These are phyloP conservation scores for Myotis daubentonii DNA, from an alignment of 2,797 vertebrate genomes.

Conservation along the genomic window DNA sequence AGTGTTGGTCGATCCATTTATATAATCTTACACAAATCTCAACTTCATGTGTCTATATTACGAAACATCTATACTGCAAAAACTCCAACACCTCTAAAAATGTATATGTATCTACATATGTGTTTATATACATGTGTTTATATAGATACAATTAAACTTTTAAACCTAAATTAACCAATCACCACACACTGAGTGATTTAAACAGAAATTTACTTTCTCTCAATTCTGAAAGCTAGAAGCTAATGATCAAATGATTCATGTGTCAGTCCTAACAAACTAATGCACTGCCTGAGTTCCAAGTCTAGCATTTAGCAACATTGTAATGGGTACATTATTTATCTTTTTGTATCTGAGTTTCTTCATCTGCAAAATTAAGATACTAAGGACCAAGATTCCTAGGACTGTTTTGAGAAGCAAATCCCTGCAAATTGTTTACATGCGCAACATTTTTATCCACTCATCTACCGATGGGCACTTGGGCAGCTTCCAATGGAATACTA, in stretches of 20 bases:
- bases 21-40: neutral
- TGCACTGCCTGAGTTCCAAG: neutral
- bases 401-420: neutral
- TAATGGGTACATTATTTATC: neutral
- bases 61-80: neutral
- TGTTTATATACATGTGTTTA: neutral
- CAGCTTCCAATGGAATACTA: neutral
- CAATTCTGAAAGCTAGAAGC: no score
- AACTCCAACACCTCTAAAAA: neutral
- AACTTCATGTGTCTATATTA: neutral
- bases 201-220: no score
- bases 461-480: neutral
- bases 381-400: neutral
- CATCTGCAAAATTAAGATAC: neutral
- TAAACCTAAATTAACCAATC: neutral
- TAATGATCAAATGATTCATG: no score
- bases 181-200: no score
- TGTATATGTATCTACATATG: neutral
- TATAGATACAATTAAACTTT: neutral
- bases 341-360: neutral
- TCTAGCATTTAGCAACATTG: neutral
- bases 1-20: neutral
- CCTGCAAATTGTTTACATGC: neutral
- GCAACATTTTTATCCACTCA: neutral
- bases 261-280: neutral